These are phyloP conservation scores for Saccopteryx bilineata DNA, from an alignment of 2,113 vertebrate genomes.

Conservation along the genomic window DNA sequence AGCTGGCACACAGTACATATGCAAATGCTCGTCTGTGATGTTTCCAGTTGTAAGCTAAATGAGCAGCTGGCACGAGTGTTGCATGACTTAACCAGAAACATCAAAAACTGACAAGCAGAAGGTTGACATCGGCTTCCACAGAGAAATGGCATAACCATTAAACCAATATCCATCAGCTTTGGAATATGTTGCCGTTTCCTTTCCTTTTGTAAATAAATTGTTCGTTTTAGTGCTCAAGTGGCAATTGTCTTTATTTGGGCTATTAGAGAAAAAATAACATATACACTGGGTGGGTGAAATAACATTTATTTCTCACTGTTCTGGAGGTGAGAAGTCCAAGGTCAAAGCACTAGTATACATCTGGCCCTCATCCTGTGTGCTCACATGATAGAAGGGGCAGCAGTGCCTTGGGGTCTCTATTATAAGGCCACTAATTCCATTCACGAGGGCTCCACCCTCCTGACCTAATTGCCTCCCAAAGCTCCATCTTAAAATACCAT, in stretches of 20 bases:
- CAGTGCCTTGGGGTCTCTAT: neutral
- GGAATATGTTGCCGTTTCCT: neutral
- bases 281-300: neutral
- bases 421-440: neutral
- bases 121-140: neutral
- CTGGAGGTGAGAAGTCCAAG: neutral
- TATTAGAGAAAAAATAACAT: neutral
- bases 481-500: neutral
- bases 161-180: neutral
- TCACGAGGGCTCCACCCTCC: neutral
- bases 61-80: neutral
- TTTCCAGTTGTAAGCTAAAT: neutral
- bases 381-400: neutral
- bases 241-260: neutral
- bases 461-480: neutral
- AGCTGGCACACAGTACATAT: neutral
- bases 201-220: neutral
- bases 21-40: neutral
- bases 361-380: neutral
- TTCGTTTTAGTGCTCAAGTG: neutral
- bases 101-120: neutral
- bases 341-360: neutral
- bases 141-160: neutral
- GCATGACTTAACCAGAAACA: conserved; percentile 13
- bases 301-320: neutral